phyloP scores from a whole-genome alignment of 2,113 vertebrate species.

The Rallus limicola region DNA sequence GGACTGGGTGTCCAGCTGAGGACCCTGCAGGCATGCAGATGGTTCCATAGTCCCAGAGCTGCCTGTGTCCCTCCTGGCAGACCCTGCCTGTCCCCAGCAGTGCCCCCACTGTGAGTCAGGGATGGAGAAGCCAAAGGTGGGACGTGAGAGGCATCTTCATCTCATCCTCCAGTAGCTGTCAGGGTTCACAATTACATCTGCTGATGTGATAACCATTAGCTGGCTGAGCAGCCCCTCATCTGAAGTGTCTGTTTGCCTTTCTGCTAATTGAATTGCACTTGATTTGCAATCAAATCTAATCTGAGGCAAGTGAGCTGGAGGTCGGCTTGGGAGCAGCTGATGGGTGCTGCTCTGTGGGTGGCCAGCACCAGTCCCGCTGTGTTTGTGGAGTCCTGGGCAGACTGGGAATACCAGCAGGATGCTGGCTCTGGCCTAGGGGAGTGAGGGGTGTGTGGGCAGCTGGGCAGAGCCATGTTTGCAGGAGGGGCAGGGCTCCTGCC shows the following conservation, averaged over 20 bases:
- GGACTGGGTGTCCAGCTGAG: too few relatives aligned
- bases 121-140: background rate
- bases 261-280: constrained; percentile 18
- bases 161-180: background rate
- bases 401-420: fast-evolving
- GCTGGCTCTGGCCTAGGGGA: background rate
- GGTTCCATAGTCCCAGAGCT: too few relatives aligned
- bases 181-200: background rate
- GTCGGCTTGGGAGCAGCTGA: background rate
- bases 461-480: background rate
- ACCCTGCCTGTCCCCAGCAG: fast-evolving
- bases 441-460: fast-evolving
- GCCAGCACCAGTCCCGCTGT: background rate
- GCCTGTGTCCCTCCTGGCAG: background rate
- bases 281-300: constrained; percentile 4
- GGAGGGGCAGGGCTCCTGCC: background rate
- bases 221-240: background rate
- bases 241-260: background rate
- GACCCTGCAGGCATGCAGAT: too few relatives aligned
- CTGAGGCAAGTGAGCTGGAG: background rate
- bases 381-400: background rate
- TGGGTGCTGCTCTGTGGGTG: background rate
- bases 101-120: background rate
- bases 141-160: background rate
- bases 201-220: background rate